A percentile compares a stretch with the other conserved stretches of the same genome.
Conservation (phyloP, 2,113 vertebrate species). For the Eolophus roseicapilla region DNA sequence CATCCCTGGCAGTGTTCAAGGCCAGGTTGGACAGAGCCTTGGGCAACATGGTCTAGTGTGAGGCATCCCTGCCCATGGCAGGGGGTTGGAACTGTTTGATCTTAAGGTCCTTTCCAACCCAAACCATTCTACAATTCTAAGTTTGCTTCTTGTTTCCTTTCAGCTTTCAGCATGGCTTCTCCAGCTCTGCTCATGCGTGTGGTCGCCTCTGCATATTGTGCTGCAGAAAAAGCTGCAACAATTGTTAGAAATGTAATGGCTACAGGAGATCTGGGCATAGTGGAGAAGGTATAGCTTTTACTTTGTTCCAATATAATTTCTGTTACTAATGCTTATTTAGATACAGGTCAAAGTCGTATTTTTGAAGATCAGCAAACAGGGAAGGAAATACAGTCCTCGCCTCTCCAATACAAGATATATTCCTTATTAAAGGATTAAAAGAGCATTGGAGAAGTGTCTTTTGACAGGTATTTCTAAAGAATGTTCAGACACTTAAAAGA, state of each 20-base stretch:
- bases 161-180: slow-evolving; percentile 78
- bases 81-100: background rate
- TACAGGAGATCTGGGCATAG: slow-evolving; percentile 88
- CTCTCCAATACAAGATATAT: background rate
- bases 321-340: background rate
- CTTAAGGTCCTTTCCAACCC: background rate
- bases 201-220: slow-evolving; percentile 84
- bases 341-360: background rate
- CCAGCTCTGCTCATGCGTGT: slow-evolving; percentile 86
- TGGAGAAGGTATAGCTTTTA: slow-evolving; percentile 86
- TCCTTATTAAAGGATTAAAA: background rate
- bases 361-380: background rate
- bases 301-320: background rate
- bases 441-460: background rate
- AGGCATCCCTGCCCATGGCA: background rate
- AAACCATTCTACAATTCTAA: background rate
- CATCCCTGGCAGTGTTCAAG: background rate
- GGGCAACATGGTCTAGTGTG: background rate
- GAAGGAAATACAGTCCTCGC: background rate
- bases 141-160: background rate
- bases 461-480: background rate
- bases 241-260: slow-evolving; percentile 88
- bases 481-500: background rate
- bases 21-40: background rate
- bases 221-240: slow-evolving; percentile 87